phyloP scores from a whole-genome alignment of 1,140 invertebrate species.

The Littorina saxatilis region DNA sequence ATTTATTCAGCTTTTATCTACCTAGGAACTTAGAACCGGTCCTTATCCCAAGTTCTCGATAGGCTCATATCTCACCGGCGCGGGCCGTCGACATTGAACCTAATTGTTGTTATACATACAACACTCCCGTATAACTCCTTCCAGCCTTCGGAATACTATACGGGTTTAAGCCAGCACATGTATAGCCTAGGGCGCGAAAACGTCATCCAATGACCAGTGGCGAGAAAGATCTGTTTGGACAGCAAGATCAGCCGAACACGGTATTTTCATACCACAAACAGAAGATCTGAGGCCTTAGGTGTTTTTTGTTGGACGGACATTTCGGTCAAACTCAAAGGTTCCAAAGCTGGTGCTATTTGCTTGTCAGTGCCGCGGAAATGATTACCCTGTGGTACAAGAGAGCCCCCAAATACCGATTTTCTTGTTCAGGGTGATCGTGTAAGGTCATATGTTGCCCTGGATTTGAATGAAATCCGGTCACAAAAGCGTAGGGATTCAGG shows the following conservation, averaged over 20 bases:
- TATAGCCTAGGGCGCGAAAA: conserved; percentile 8
- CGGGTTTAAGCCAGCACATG: not conserved
- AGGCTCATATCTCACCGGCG: not conserved
- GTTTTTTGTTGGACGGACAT: too few species aligned
- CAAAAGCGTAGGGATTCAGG: too few species aligned
- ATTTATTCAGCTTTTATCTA: conserved; percentile 32
- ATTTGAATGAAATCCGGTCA: too few species aligned
- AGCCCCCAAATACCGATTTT: too few species aligned
- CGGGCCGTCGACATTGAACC: not conserved
- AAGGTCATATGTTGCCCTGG: too few species aligned
- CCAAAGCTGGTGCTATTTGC: too few species aligned
- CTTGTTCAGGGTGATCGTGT: too few species aligned
- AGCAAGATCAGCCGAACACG: not conserved
- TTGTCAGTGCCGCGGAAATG: too few species aligned
- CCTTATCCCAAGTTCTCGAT: not conserved
- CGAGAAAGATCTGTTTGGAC: conserved; percentile 15
- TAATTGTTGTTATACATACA: not conserved
- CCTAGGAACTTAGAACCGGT: not conserved
- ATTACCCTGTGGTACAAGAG: too few species aligned
- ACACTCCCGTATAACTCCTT: not conserved
- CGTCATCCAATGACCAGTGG: not conserved
- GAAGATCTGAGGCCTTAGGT: not conserved
- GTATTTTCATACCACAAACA: not conserved
- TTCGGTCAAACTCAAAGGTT: too few species aligned
- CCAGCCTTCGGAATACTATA: too few species aligned